These are phyloP conservation scores for Urophycis tenuis DNA, from an alignment of 2,797 vertebrate genomes.

Conservation along the genomic window DNA sequence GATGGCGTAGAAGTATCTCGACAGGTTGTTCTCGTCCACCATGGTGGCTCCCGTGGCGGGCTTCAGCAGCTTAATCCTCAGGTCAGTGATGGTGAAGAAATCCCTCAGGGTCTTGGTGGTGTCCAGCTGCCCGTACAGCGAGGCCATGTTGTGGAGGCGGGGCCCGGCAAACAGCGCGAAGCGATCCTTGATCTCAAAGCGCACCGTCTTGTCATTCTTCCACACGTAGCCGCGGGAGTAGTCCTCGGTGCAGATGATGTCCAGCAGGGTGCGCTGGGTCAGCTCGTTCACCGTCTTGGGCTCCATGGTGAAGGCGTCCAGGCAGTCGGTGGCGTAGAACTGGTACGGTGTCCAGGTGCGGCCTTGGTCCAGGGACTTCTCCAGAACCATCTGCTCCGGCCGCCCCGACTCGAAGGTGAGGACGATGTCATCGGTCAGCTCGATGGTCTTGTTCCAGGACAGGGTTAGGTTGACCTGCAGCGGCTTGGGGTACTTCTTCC, in stretches of 20 bases:
- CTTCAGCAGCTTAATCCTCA: slow-evolving; percentile 90
- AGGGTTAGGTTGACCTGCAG: slow-evolving; percentile 93
- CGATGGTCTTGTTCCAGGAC: slow-evolving; percentile 97
- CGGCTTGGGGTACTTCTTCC: slow-evolving; percentile 92
- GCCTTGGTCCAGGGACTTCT: slow-evolving; percentile 94
- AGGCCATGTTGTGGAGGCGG: slow-evolving; percentile 95
- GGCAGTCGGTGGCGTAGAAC: slow-evolving; percentile 95
- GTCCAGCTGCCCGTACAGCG: slow-evolving; percentile 95
- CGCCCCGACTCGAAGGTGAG: slow-evolving; percentile 95
- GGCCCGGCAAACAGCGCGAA: slow-evolving; percentile 96
- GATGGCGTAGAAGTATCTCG: slow-evolving; percentile 97
- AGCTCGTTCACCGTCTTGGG: slow-evolving; percentile 89
- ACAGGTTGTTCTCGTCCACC: slow-evolving; percentile 91
- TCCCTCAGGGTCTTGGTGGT: slow-evolving; percentile 96
- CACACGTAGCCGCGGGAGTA: slow-evolving; percentile 91
- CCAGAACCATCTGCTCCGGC: slow-evolving; percentile 96
- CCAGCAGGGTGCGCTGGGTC: slow-evolving; percentile 86
- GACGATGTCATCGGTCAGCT: slow-evolving; percentile 94
- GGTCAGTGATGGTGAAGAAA: slow-evolving; percentile 97
- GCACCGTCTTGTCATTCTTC: slow-evolving; percentile 94
- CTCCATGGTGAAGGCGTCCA: slow-evolving; percentile 96
- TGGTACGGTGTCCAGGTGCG: slow-evolving; percentile 97
- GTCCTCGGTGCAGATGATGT: slow-evolving; percentile 98
- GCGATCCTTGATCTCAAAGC: slow-evolving; percentile 97
- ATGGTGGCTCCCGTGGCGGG: slow-evolving; percentile 93